A percentile compares a stretch with the other conserved stretches of the same genome.
Evolutionary conservation across 2,113 vertebrate genomes (phyloP).

Genomic region (Pseudopipra pipra): DNA sequence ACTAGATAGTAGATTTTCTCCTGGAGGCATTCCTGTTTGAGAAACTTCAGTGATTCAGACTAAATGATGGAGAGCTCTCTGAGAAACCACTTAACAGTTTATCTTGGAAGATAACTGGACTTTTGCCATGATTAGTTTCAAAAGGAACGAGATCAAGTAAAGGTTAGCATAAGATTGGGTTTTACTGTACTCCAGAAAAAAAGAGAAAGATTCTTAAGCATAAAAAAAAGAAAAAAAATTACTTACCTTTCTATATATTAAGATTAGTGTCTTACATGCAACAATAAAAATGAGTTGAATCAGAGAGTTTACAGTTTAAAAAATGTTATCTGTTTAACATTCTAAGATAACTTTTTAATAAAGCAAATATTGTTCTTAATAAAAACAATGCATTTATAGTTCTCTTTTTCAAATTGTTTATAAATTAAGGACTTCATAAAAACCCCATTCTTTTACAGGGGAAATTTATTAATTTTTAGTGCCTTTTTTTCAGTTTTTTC

Average conservation of each 20-base stretch:
- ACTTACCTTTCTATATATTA: background rate
- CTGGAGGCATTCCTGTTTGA: background rate
- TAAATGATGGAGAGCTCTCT: background rate
- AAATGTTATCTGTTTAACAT: background rate
- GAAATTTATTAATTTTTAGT: background rate
- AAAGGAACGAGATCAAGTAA: background rate
- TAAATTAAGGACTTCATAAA: background rate
- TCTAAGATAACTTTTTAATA: background rate
- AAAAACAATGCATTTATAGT: background rate
- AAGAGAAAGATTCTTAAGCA: background rate
- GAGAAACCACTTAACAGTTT: background rate
- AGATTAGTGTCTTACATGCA: background rate
- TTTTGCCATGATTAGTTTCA: background rate
- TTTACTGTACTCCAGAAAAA: background rate
- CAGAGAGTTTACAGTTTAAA: background rate
- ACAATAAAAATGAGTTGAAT: background rate
- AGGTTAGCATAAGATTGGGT: background rate
- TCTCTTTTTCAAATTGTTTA: background rate
- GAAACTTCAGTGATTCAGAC: background rate
- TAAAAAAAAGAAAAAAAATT: background rate
- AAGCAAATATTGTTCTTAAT: background rate
- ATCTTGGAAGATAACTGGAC: background rate
- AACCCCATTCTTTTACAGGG: background rate
- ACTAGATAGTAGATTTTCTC: background rate
- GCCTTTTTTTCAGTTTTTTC: fast-evolving